Evolutionary conservation across 2,113 vertebrate species (phyloP).

Genomic region (Pelusios castaneus): DNA sequence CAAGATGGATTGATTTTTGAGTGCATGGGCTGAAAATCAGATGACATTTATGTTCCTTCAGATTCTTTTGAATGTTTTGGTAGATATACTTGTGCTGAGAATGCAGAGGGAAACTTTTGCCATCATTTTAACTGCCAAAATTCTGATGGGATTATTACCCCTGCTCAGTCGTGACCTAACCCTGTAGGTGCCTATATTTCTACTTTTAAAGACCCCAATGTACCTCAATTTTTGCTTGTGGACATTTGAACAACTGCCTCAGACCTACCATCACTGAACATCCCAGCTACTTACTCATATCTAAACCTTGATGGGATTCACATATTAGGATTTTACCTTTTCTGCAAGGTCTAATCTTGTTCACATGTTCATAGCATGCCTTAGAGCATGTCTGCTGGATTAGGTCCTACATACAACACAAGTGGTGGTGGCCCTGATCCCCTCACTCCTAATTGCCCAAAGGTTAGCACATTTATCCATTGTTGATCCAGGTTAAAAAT

Average conservation of each 20-base stretch:
- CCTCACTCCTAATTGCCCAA: background rate
- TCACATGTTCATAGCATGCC: background rate
- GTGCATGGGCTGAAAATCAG: background rate
- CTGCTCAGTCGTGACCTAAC: too few relatives aligned
- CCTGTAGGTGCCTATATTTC: too few relatives aligned
- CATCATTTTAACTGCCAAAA: rapidly evolving
- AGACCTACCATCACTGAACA: background rate
- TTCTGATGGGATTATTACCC: background rate
- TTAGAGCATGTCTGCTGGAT: background rate
- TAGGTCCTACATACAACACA: background rate
- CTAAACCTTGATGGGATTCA: background rate
- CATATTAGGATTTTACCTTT: background rate
- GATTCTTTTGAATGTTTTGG: background rate
- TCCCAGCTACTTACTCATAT: background rate
- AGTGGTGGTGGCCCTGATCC: background rate
- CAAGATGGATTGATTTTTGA: background rate
- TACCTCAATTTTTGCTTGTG: too few relatives aligned
- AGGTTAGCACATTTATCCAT: background rate
- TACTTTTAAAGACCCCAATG: too few relatives aligned
- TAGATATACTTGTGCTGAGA: background rate
- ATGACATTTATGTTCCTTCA: background rate
- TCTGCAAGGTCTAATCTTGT: background rate
- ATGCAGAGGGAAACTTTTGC: background rate
- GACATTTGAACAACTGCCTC: too few relatives aligned
- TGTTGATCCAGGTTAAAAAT: too few relatives aligned